These are phyloP conservation scores for Teleiodes luculella DNA, from an alignment of 2,888 invertebrate genomes.

Conservation along the genomic window DNA sequence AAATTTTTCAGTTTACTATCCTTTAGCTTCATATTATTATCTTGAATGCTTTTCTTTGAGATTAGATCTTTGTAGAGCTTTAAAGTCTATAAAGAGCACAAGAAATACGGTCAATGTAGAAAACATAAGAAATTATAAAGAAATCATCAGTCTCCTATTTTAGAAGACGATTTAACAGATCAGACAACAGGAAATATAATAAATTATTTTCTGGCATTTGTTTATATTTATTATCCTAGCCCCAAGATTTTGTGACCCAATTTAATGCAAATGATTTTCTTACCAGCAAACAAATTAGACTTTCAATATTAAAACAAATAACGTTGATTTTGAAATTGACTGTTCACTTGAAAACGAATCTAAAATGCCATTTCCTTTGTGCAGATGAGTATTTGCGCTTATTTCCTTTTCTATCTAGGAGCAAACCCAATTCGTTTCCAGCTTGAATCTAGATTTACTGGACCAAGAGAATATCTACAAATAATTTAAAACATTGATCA, in stretches of 20 bases:
- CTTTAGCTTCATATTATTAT: neutral
- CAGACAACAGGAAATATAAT: no score
- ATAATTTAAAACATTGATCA: neutral
- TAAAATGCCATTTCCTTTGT: conserved; percentile 59
- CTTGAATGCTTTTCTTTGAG: neutral
- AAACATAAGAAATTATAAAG: neutral
- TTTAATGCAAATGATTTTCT: neutral
- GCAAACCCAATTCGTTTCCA: conserved; percentile 35
- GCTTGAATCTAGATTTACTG: conserved; percentile 36
- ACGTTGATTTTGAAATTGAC: neutral
- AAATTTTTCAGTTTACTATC: conserved; percentile 47
- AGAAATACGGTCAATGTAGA: neutral
- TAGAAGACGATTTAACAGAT: neutral
- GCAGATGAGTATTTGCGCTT: conserved; percentile 52
- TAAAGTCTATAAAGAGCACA: neutral
- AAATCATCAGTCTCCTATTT: neutral
- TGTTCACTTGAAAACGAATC: conserved; percentile 32
- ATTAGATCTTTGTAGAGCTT: neutral
- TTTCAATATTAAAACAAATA: no score
- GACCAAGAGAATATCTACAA: conserved; percentile 19
- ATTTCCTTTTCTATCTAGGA: conserved; percentile 53
- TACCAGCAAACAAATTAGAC: neutral
- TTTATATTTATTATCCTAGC: no score
- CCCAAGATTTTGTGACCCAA: neutral
- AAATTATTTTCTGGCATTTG: no score